Conservation (phyloP, 35 echinoderm and acorn worm species). For the Holothuria glaberrima region DNA sequence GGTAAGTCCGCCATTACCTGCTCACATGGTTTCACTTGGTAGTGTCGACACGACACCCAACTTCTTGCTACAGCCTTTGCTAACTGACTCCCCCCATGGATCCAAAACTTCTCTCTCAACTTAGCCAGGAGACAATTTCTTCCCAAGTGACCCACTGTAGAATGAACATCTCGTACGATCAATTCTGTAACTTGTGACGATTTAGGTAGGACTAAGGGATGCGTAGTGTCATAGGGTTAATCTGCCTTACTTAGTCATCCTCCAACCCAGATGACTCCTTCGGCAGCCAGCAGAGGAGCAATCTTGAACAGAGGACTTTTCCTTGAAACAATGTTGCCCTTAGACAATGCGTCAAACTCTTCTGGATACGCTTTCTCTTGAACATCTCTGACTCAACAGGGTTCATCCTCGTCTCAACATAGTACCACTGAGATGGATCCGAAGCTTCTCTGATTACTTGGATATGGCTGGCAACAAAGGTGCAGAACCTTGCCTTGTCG, state of each 20-base stretch:
- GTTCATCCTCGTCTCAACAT: conserved; percentile 65
- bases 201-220: conserved; percentile 49
- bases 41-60: neutral
- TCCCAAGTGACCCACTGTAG: conserved; percentile 39
- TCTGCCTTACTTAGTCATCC: conserved; percentile 23
- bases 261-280: conserved; percentile 27
- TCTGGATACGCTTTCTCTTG: too few species aligned
- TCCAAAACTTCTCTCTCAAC: conserved; percentile 41
- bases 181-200: conserved; percentile 17
- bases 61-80: conserved; percentile 2
- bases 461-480: conserved; percentile 58
- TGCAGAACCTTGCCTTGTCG: conserved; percentile 54
- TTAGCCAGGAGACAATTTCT: conserved; percentile 22
- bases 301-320: conserved; percentile 22
- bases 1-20: conserved; percentile 57
- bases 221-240: conserved; percentile 3
- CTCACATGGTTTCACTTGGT: conserved; percentile 27
- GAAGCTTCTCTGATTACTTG: conserved; percentile 66
- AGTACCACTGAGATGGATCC: conserved; percentile 58
- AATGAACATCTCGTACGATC: conserved; percentile 40
- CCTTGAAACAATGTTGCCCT: neutral
- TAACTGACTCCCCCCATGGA: neutral
- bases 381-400: too few species aligned
- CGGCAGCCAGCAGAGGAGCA: neutral
- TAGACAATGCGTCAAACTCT: neutral